Conservation (phyloP, 1,140 invertebrate genomes). For the Drosophila carrolli region DNA sequence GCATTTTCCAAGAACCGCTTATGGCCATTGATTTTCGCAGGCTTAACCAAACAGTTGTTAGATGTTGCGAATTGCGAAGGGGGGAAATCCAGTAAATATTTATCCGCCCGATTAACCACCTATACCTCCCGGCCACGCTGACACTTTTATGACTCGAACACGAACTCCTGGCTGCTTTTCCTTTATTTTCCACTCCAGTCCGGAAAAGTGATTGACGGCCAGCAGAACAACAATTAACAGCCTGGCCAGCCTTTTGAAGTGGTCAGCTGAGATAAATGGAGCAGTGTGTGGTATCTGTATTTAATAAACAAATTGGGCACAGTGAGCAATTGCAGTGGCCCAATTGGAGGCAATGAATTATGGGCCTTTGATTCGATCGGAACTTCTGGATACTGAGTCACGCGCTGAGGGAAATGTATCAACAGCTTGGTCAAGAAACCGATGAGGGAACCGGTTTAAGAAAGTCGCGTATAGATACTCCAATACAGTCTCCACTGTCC, state of each 20-base stretch:
- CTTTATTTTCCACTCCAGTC: conserved; percentile 26
- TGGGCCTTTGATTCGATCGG: conserved; percentile 42
- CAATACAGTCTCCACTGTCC: neutral
- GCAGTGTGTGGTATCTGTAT: conserved; percentile 50
- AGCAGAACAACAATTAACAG: conserved; percentile 48
- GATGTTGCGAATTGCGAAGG: conserved; percentile 1
- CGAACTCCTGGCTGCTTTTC: conserved; percentile 15
- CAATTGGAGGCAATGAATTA: conserved; percentile 47
- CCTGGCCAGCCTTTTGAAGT: conserved; percentile 45
- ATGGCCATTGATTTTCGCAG: conserved; percentile 40
- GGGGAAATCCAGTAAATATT: conserved; percentile 43
- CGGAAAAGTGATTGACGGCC: conserved; percentile 49
- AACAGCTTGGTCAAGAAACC: conserved; percentile 43
- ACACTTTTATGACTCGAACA: conserved; percentile 40
- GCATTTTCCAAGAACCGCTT: conserved; percentile 30
- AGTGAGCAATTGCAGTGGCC: conserved; percentile 62
- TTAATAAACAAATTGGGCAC: conserved; percentile 73
- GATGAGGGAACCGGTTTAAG: conserved; percentile 65
- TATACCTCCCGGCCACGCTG: conserved; percentile 9
- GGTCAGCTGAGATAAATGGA: conserved; percentile 56
- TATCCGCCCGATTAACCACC: conserved; percentile 21
- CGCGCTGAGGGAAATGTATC: conserved; percentile 21
- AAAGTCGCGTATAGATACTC: conserved; percentile 42
- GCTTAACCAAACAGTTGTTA: conserved; percentile 27
- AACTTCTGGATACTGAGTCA: conserved; percentile 26